Evolutionary conservation across 1,140 invertebrate species (phyloP), one percentile per base, ranked within the genome.

Genomic region (Neodiprion virginianus): DNA sequence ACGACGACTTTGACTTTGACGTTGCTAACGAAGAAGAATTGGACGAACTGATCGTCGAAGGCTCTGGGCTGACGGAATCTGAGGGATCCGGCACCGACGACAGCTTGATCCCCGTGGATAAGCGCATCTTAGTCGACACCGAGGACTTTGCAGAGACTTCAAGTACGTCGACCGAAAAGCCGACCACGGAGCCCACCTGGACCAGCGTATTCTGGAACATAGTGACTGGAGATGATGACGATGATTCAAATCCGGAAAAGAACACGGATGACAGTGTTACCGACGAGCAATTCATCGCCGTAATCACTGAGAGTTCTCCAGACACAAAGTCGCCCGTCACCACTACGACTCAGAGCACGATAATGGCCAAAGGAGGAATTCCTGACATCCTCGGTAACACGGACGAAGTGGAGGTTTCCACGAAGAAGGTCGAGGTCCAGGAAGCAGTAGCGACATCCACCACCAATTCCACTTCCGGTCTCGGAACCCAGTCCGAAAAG

Each of bases 31-130:
- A 61, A 61, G 53, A 61, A 12, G 8, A 12, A 12, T 12, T 2
- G 11, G 53, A 61, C n/a, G 53, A 61, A 0, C n/a, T 61, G 53
- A 61, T 61, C 53, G 53, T 17, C 53, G 53, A 61, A 8, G 53
- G 53, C n/a, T 61, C 53, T 17, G 53, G 28, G 28, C 28, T 40
- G 28, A 40, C 83, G 8, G 40, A 40, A 40, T 2, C 4, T 8
- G 53, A 61, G 53, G 53, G 53, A 61, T 61, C 53, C 7, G 53
- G 53, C 53, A 61, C 53, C 11, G 53, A 40, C 5, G 28, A 61
- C 53, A 7, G 5, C 5, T 61, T 0, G 53, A 61, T 0, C 11
- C 8, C 53, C 7, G 11, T 0, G 53, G 0, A 61, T 40, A 40
- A 1, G 0, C 53, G 3, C 53, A 1, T 14, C 11, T 7, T 14